Evolutionary conservation across 2,113 vertebrate genomes (phyloP), one percentile per base, ranked within the genome.

Genomic region (Diglossa brunneiventris): DNA sequence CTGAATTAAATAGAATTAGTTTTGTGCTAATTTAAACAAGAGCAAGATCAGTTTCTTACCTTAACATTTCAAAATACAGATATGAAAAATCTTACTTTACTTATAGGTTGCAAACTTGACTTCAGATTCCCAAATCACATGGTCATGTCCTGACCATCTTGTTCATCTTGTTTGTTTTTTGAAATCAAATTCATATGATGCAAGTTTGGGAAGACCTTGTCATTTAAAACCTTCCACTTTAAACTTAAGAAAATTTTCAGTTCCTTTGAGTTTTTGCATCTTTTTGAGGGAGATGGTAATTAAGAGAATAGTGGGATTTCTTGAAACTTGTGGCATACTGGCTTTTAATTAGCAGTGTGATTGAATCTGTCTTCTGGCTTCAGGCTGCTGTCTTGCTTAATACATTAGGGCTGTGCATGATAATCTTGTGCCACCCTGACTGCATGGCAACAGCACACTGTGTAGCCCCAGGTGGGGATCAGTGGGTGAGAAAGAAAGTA

Each of bases 371-470:
- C 46, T 91, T 63, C 42, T 62, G 33, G 62, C 61, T 94, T 88
- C 76, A 89, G 76, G 78, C 78, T 85, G 56, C 82, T 94, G 53
- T 90, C 67, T 95, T 72, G 46, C 37, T 89, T 85, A 64, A 91
- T 83, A 26, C 37, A 8, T 37, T 82, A 39, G 37, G 87, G 39
- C 74, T 89, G 20, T 41, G 33, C 58, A 7, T 53, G 73, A 59
- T 73, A 63, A 83, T 91, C 90, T 75, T 39, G 27, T 91, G 87
- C 61, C 46, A 89, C 50, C 35, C 70, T 94, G 85, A 35, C 69
- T 87, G 42, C 47, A 18, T 42, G 59, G 73, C 68, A 95, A 26
- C 63, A 69, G n/a, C 39, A 70, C 26, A 15, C 52, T 62, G 50
- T 66, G 42, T 69, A 90, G 72, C 84, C 75, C 47, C 42, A 49